Evolutionary conservation across 2,797 vertebrate species (phyloP), one percentile per base, ranked within the genome.

Genomic region (Enteromius fasciolatus): DNA sequence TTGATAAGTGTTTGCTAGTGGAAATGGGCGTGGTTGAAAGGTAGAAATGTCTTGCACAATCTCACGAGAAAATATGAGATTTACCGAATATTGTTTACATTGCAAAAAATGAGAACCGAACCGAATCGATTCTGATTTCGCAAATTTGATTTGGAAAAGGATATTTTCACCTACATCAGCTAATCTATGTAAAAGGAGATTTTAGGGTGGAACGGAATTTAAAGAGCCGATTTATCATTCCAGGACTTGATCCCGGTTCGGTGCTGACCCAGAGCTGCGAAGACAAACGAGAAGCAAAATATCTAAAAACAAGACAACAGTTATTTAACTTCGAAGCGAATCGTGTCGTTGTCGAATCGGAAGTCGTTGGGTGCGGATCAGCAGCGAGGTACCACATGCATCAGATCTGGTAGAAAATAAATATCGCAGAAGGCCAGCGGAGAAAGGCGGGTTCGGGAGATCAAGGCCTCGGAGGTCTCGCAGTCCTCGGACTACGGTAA

Each of bases 61-160:
- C 97, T 97, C 97, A 97, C 96, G 96, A 97, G 97, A 96, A 94
- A 94, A 94, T 89, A 90, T 96, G 96, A 94, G 96, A 94, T 97
- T 96, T 96, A 92, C 94, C 92, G 94, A 96, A 96, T 96, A 95
- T 93, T 97, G 96, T 97, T 97, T 97, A 97, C 95, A 96, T 96
- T 95, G 93, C 89, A 89, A 92, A 93, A 93, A 92, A 94, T 91
- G 89, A 91, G 91, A 93, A 95, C 94, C 93, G 95, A 96, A 96
- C 95, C 95, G 94, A 96, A 96, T 95, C 95, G 94, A 97, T 96
- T 95, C 94, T 94, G 94, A 96, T 96, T 95, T 91, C 85, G 66
- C 80, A 91, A 90, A 94, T 89, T 89, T 82, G 86, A 83, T 80
- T 72, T 59, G 77, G 87, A 83, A 82, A 68, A 46, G 85, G 72